Evolutionary conservation across 2,888 invertebrate genomes (phyloP).

Genomic region (Aelia acuminata): DNA sequence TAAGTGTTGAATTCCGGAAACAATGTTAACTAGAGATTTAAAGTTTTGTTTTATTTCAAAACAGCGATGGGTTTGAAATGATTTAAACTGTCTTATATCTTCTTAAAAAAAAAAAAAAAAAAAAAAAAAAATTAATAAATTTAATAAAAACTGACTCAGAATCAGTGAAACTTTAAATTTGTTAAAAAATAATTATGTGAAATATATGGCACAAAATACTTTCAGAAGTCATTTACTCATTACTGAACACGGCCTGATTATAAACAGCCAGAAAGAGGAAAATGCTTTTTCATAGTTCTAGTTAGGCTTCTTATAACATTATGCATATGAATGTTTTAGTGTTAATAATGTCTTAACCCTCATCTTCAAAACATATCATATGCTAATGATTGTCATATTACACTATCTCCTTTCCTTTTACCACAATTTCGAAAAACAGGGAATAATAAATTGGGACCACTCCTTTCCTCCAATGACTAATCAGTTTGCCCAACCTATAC

Average conservation of each 20-base stretch:
- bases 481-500: background rate
- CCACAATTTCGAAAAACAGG: background rate
- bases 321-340: slow-evolving; percentile 16
- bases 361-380: slow-evolving; percentile 21
- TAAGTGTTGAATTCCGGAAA: background rate
- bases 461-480: background rate
- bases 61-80: background rate
- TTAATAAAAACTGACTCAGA: background rate
- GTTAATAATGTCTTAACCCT: slow-evolving; percentile 19
- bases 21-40: background rate
- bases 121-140: no score
- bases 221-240: background rate
- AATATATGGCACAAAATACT: background rate
- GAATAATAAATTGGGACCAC: slow-evolving; percentile 37
- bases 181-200: background rate
- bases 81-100: no score
- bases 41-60: background rate
- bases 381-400: no score
- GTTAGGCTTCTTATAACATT: background rate
- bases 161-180: background rate
- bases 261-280: background rate
- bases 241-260: background rate
- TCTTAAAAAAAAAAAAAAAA: no score
- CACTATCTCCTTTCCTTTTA: background rate
- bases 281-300: background rate